Evolutionary conservation across 2,888 invertebrate species (phyloP).

Genomic region (Petrolisthes manimaculis): DNA sequence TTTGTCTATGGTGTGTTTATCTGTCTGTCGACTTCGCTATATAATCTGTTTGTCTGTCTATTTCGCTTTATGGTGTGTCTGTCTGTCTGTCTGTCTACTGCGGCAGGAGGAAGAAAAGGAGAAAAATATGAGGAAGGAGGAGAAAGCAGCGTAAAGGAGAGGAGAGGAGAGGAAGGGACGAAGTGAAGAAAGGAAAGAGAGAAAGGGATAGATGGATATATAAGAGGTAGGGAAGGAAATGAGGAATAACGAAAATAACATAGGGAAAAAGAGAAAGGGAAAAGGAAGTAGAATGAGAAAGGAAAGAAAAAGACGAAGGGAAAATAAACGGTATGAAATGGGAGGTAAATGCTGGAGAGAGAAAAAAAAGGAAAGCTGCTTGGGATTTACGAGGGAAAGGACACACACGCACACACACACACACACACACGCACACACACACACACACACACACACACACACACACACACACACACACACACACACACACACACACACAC

Average conservation of each 20-base stretch:
- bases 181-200: constrained; percentile 1
- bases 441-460: neutral
- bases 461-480: neutral
- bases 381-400: too few relatives aligned
- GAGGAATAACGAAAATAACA: neutral
- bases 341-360: neutral
- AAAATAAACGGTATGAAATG: neutral
- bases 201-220: neutral
- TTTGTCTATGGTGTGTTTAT: too few relatives aligned
- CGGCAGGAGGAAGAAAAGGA: neutral
- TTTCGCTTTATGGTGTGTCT: too few relatives aligned
- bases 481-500: neutral
- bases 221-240: neutral
- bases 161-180: neutral
- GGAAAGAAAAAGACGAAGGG: neutral
- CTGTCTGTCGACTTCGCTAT: too few relatives aligned
- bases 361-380: constrained; percentile 10
- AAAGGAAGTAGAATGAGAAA: neutral
- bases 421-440: neutral
- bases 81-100: too few relatives aligned
- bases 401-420: neutral
- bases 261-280: neutral
- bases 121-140: neutral
- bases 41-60: too few relatives aligned
- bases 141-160: neutral